Conservation (phyloP, 2,113 vertebrate genomes). For the Callospermophilus lateralis region DNA sequence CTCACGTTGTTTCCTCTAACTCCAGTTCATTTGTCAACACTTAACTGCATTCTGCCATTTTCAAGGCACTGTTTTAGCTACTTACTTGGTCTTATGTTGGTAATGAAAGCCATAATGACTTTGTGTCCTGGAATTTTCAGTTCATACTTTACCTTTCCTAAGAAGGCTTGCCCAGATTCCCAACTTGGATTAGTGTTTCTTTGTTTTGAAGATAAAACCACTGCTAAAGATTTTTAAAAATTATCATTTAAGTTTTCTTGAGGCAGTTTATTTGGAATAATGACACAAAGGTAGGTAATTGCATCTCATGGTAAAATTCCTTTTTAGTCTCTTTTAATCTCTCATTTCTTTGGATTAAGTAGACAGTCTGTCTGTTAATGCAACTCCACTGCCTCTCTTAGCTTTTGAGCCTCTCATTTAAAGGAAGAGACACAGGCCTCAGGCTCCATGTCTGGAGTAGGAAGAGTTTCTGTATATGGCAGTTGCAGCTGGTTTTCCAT, state of each 20-base stretch:
- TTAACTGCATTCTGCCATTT: too few relatives aligned
- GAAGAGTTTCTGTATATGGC: neutral
- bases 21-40: too few relatives aligned
- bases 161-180: too few relatives aligned
- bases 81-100: too few relatives aligned
- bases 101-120: too few relatives aligned
- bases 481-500: neutral
- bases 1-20: too few relatives aligned
- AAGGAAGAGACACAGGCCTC: conserved; percentile 1
- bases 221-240: conserved; percentile 66
- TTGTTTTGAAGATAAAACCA: conserved; percentile 73
- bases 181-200: neutral
- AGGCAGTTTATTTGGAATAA: conserved; percentile 16
- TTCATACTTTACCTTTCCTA: too few relatives aligned
- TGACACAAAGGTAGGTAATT: conserved; percentile 28
- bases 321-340: neutral
- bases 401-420: neutral
- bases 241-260: neutral
- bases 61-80: too few relatives aligned
- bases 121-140: too few relatives aligned
- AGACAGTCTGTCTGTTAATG: neutral
- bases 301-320: neutral
- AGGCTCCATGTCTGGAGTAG: neutral
- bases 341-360: conserved; percentile 37
- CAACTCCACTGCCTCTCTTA: neutral